These are phyloP conservation scores for Lymantria dispar DNA, from an alignment of 2,888 invertebrate genomes.

Conservation along the genomic window DNA sequence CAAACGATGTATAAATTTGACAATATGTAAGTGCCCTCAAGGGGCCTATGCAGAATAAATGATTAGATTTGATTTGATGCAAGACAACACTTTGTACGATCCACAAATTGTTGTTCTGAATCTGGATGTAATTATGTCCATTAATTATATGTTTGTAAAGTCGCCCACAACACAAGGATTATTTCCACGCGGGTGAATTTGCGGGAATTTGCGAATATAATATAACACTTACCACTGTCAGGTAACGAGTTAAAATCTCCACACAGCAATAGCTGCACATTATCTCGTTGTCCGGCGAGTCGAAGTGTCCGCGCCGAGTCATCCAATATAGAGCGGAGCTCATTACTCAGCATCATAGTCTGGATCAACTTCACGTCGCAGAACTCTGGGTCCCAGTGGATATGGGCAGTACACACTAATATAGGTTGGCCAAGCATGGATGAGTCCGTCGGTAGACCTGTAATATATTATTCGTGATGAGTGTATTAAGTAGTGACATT, in stretches of 20 bases:
- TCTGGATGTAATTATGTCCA: too few species aligned
- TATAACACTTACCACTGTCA: slow-evolving; percentile 88
- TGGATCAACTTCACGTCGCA: slow-evolving; percentile 99
- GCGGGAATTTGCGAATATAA: too few species aligned
- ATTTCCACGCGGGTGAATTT: too few species aligned
- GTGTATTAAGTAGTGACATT: too few species aligned
- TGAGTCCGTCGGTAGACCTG: slow-evolving; percentile 88
- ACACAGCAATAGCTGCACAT: slow-evolving; percentile 96
- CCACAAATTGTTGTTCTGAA: too few species aligned
- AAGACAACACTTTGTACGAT: too few species aligned
- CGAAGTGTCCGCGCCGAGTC: slow-evolving; percentile 92
- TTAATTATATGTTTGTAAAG: too few species aligned
- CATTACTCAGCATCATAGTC: slow-evolving; percentile 99
- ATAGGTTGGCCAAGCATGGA: slow-evolving; percentile 91
- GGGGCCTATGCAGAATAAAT: too few species aligned
- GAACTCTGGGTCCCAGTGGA: slow-evolving; percentile 99
- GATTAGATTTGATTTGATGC: too few species aligned
- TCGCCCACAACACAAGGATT: too few species aligned
- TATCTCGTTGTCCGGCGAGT: slow-evolving; percentile 86
- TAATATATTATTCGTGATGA: slow-evolving; percentile 1
- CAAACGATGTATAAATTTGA: too few species aligned
- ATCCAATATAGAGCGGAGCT: slow-evolving; percentile 93
- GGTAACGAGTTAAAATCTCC: slow-evolving; percentile 99
- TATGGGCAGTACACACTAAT: slow-evolving; percentile 98
- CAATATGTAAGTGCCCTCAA: too few species aligned